Evolutionary conservation across 1,140 invertebrate genomes (phyloP).

Genomic region (Sycophaga agraensis): DNA sequence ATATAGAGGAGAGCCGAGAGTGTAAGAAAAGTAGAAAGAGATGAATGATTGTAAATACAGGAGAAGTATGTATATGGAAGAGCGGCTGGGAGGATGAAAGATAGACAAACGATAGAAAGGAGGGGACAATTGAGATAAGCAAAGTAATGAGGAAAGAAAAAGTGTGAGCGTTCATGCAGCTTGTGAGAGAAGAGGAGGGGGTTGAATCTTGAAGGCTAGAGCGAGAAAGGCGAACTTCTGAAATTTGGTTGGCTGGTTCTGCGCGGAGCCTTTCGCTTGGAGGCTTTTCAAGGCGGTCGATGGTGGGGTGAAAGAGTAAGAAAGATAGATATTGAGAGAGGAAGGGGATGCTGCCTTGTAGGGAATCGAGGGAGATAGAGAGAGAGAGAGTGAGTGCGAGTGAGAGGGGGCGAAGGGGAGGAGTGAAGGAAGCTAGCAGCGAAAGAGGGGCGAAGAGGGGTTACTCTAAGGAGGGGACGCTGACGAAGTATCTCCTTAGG

Average conservation of each 20-base stretch:
- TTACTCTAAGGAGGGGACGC: neutral
- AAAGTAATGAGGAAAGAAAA: too few relatives aligned
- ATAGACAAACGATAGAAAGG: too few relatives aligned
- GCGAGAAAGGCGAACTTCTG: constrained; percentile 38
- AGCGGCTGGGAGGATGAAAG: too few relatives aligned
- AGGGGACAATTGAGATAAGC: too few relatives aligned
- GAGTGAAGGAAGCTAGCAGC: constrained; percentile 9
- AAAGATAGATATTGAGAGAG: neutral
- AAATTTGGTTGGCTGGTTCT: constrained; percentile 54
- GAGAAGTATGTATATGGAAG: too few relatives aligned
- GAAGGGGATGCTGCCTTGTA: neutral
- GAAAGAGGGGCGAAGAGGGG: constrained; percentile 10
- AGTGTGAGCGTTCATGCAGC: too few relatives aligned
- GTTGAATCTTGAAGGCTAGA: too few relatives aligned
- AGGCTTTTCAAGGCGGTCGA: constrained; percentile 13
- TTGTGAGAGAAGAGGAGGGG: too few relatives aligned
- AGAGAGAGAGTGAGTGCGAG: neutral
- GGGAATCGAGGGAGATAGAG: constrained; percentile 2
- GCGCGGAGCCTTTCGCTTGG: constrained; percentile 29
- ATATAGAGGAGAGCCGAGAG: too few relatives aligned
- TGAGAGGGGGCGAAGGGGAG: constrained; percentile 1
- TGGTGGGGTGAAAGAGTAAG: constrained; percentile 8
- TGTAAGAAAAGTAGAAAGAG: too few relatives aligned
- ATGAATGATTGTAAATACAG: too few relatives aligned
- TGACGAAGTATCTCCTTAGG: constrained; percentile 3